Evolutionary conservation across 2,113 vertebrate species (phyloP).

Genomic region (Carassius gibelio): DNA sequence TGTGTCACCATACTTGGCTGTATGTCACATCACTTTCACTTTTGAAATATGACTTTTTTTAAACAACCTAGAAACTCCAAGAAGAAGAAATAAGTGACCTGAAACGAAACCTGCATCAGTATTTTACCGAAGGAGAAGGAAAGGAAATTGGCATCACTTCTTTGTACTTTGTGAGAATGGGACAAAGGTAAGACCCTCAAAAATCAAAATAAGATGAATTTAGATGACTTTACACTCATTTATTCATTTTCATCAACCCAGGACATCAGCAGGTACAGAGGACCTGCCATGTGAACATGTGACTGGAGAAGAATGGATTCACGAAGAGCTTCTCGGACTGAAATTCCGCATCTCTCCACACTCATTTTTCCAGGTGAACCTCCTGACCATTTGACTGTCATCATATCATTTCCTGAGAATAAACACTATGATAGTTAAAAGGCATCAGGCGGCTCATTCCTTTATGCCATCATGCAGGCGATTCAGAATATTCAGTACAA

Average conservation of each 20-base stretch:
- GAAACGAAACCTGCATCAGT: constrained; percentile 79
- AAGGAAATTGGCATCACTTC: constrained; percentile 85
- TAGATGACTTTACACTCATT: not conserved
- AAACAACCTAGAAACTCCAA: constrained; percentile 79
- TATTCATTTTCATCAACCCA: constrained; percentile 52
- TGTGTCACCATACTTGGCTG: too few species aligned
- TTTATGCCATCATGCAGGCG: too few species aligned
- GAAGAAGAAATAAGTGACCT: constrained; percentile 78
- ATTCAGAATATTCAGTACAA: not conserved
- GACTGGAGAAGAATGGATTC: constrained; percentile 85
- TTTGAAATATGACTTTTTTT: too few species aligned
- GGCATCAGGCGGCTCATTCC: too few species aligned
- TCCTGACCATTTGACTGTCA: not conserved
- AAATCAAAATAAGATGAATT: not conserved
- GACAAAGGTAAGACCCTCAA: constrained; percentile 82
- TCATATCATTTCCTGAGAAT: too few species aligned
- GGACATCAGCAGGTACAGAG: constrained; percentile 86
- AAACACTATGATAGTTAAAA: too few species aligned
- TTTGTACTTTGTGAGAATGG: constrained; percentile 90
- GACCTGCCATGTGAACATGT: constrained; percentile 88
- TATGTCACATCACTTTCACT: too few species aligned
- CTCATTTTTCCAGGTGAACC: constrained; percentile 91
- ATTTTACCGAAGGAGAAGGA: constrained; percentile 85
- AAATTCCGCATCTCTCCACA: constrained; percentile 93
- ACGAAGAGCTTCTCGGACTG: constrained; percentile 89